A percentile compares a stretch with the other conserved stretches of the same genome.
Evolutionary conservation across 2,797 vertebrate species (phyloP).

Genomic region (Clamator glandarius): DNA sequence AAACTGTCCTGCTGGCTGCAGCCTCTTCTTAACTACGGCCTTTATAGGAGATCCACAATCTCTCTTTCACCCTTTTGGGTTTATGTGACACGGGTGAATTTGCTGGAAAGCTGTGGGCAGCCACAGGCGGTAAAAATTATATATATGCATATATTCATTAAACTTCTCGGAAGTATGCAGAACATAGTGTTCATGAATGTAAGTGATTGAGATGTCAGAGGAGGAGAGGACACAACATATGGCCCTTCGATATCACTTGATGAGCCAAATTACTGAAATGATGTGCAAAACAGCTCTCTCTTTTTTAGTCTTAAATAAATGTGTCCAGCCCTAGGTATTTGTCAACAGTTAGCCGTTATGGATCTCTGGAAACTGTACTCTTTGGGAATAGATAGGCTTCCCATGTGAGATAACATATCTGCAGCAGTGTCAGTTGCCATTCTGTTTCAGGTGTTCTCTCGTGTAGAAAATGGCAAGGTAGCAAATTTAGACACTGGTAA

Average conservation of each 20-base stretch:
- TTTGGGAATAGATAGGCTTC: neutral
- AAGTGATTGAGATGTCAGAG: neutral
- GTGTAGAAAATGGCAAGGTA: neutral
- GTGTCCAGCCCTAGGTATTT: neutral
- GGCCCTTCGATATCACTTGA: neutral
- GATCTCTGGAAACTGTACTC: neutral
- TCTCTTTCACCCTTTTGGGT: neutral
- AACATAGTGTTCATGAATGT: neutral
- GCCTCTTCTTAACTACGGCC: neutral
- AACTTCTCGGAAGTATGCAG: neutral
- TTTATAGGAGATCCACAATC: neutral
- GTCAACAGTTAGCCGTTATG: neutral
- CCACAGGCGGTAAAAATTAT: neutral
- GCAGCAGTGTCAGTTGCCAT: neutral
- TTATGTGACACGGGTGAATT: neutral
- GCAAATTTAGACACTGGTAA: neutral
- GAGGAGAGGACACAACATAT: neutral
- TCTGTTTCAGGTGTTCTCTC: fast-evolving
- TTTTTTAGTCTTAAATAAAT: neutral
- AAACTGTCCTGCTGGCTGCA: neutral
- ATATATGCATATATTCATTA: neutral
- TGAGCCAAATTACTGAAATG: neutral
- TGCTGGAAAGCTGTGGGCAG: neutral
- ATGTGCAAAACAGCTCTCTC: neutral
- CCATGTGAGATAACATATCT: neutral